Percentiles rank a stretch among this genome's conserved stretches.
phyloP scores from a whole-genome alignment of 2,113 vertebrate species.

The Rynchops niger region DNA sequence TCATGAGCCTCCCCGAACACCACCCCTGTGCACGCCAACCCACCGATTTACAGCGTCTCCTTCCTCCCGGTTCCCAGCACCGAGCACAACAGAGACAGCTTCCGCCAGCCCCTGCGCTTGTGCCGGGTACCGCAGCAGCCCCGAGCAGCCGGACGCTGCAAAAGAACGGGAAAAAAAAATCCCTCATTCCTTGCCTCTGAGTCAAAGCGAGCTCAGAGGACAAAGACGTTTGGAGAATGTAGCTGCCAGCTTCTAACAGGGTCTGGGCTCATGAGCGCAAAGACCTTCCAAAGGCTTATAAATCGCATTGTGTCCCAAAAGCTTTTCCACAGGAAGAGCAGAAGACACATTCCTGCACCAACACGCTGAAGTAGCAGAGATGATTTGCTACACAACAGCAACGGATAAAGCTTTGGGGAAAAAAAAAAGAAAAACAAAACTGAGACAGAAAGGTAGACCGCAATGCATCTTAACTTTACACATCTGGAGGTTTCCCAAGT shows the following conservation, averaged over 20 bases:
- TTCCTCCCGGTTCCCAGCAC: background rate
- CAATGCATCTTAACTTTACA: background rate
- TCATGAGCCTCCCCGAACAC: background rate
- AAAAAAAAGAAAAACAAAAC: background rate
- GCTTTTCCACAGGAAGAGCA: background rate
- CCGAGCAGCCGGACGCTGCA: background rate
- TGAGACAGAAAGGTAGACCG: background rate
- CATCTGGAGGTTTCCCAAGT: background rate
- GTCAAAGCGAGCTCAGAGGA: background rate
- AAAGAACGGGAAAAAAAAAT: background rate
- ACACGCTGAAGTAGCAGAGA: background rate
- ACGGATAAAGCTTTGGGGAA: background rate
- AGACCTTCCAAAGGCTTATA: slow-evolving; percentile 5
- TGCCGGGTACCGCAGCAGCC: slow-evolving; percentile 1
- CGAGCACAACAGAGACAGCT: background rate
- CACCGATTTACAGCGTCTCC: accelerated
- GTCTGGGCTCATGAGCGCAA: background rate
- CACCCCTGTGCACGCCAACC: accelerated
- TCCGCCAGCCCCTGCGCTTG: background rate
- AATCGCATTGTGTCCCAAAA: background rate
- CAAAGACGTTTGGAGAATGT: background rate
- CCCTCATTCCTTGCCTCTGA: background rate
- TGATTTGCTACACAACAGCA: background rate
- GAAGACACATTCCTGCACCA: background rate
- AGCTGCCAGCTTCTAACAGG: slow-evolving; percentile 2